Evolutionary conservation across 1,140 invertebrate genomes (phyloP), one percentile per base, ranked within the genome.

Genomic region (Drosophila erecta): DNA sequence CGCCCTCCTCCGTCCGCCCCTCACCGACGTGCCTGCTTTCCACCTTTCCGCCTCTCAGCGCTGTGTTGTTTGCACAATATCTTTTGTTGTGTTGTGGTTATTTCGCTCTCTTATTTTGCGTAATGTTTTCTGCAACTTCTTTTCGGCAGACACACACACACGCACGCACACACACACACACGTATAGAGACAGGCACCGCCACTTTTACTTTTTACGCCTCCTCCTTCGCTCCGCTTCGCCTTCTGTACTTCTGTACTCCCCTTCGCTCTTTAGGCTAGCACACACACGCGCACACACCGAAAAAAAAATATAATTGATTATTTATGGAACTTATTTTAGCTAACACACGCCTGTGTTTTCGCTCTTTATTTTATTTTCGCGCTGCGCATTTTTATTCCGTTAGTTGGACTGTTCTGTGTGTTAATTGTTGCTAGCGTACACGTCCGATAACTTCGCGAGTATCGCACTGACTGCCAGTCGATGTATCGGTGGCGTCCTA

Each of bases 81-180:
- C 74, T 72, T 67, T 56, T 69, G 57, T 67, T 65, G 41, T 69
- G 65, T 67, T 65, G 41, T 22, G 44, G 24, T 59, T 53, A 54
- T 62, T 58, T 62, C 2, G 40, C 17, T 33, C 5, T 57, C 37
- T 37, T 49, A 47, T 79, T 86, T 85, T 85, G 78, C 78, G 81
- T 85, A 85, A 85, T 79, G 80, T 80, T 84, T 49, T 84, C 64
- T 87, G 81, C 83, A 85, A 85, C 81, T 85, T 85, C 77, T 81
- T 85, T 86, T 75, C 53, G 72, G 71, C 72, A 62, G 51, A 70
- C 67, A 61, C 30, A 69, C 49, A 76, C 53, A 72, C 61, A 57
- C 76, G 61, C 57, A 0, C 4, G 24, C 24, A 24, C 22, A 69
- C 53, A 75, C 51, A 72, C 60, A 51, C 41, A 67, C 69, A 50